These are phyloP conservation scores for Pyrrhura leucotis DNA, from an alignment of 2,797 vertebrate genomes.

Conservation along the genomic window DNA sequence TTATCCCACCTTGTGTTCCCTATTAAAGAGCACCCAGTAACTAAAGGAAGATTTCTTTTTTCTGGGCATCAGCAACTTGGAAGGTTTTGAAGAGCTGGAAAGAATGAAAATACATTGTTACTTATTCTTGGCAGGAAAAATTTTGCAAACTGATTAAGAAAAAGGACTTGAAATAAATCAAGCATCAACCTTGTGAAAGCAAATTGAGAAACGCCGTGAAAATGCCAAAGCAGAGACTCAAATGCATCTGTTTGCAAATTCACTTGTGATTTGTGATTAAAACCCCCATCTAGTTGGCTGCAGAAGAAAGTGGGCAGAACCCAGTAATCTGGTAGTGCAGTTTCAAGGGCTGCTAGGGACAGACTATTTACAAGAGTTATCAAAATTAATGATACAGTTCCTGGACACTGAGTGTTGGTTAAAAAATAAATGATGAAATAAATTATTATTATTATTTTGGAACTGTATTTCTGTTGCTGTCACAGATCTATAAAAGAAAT, in stretches of 20 bases:
- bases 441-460: neutral
- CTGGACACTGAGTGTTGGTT: neutral
- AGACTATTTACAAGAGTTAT: neutral
- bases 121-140: slow-evolving; percentile 5
- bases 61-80: slow-evolving; percentile 19
- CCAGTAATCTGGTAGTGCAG: accelerated
- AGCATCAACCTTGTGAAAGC: neutral
- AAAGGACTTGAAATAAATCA: slow-evolving; percentile 10
- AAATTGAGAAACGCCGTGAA: neutral
- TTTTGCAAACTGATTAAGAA: neutral
- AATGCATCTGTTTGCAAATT: neutral
- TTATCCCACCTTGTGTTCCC: slow-evolving; percentile 7
- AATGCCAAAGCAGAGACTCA: slow-evolving; percentile 3
- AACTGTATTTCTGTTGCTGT: neutral
- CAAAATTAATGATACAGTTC: neutral
- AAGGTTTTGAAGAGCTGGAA: neutral
- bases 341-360: neutral
- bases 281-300: neutral
- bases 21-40: slow-evolving; percentile 13
- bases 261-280: neutral
- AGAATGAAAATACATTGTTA: neutral
- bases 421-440: neutral
- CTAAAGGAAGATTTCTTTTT: slow-evolving; percentile 31
- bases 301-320: neutral
- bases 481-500: neutral